A percentile compares a stretch with the other conserved stretches of the same genome.
phyloP scores from a whole-genome alignment of 2,797 vertebrate genomes.

The Coreius guichenoti region DNA sequence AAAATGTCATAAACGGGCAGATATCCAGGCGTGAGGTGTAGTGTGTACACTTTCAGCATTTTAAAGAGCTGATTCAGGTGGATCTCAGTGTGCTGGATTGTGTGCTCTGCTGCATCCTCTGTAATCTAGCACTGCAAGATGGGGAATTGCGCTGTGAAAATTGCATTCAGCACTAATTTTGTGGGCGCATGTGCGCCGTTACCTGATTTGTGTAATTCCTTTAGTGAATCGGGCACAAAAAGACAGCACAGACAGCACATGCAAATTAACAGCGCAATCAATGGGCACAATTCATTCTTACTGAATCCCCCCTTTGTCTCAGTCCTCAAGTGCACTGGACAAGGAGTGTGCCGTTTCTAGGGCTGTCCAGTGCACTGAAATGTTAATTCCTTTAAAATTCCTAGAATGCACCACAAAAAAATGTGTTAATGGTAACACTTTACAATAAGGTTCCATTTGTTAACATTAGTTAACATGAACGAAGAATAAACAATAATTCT shows the following conservation, averaged over 20 bases:
- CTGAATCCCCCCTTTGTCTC: not conserved
- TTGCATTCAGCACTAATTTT: constrained; percentile 23
- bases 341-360: not conserved
- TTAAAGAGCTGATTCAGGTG: constrained; percentile 1
- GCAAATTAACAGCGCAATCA: constrained; percentile 24
- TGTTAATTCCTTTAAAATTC: not conserved
- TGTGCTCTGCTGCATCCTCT: constrained; percentile 1
- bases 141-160: constrained; percentile 19
- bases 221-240: constrained; percentile 19
- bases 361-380: not conserved
- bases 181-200: constrained; percentile 4
- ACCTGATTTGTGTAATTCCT: constrained; percentile 35
- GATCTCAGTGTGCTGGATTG: not conserved
- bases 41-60: not conserved
- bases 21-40: not conserved
- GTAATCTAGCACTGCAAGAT: not conserved
- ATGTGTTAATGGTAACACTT: not conserved
- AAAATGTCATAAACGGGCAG: not conserved
- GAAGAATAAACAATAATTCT: not conserved
- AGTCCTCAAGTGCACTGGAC: constrained; percentile 7
- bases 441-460: not conserved
- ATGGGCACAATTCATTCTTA: constrained; percentile 9
- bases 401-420: not conserved
- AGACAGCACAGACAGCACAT: not conserved
- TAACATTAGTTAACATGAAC: not conserved